Percentiles rank a stretch among this genome's conserved stretches.
These are phyloP conservation scores for Cephalotes varians DNA, from an alignment of 2,888 invertebrate species.

Conservation along the genomic window DNA sequence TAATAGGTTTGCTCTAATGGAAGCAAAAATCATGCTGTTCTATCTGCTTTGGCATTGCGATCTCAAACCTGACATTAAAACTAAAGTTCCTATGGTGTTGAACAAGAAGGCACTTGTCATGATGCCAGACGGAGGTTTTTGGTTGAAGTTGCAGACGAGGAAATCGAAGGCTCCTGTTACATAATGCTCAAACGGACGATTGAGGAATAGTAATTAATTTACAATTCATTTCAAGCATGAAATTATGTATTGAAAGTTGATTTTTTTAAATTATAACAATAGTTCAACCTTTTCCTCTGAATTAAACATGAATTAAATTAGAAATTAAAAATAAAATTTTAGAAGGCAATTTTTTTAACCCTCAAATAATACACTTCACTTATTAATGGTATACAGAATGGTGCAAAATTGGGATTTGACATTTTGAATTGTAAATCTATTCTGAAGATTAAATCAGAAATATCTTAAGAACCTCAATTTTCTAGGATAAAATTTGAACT, in stretches of 20 bases:
- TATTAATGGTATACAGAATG: too few relatives aligned
- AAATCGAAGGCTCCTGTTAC: neutral
- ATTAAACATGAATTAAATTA: neutral
- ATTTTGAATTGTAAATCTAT: too few relatives aligned
- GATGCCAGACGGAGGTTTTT: constrained; percentile 71
- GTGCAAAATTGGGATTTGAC: too few relatives aligned
- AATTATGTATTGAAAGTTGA: neutral
- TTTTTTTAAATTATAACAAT: neutral
- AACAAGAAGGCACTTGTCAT: constrained; percentile 47
- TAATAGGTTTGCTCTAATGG: constrained; percentile 84
- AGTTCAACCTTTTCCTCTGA: neutral
- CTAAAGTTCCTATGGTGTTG: constrained; percentile 82
- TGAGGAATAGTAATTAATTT: neutral
- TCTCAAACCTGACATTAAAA: constrained; percentile 82
- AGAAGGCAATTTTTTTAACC: too few relatives aligned
- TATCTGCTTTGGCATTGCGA: constrained; percentile 72
- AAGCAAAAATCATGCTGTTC: constrained; percentile 74
- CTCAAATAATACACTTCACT: too few relatives aligned
- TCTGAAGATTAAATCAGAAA: too few relatives aligned
- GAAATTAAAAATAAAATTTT: neutral
- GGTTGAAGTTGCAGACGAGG: constrained; percentile 63
- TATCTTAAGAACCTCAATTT: too few relatives aligned
- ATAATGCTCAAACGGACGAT: neutral
- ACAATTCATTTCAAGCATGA: neutral
- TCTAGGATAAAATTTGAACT: too few relatives aligned